Evolutionary conservation across 1,140 invertebrate species (phyloP), one percentile per base, ranked within the genome.

Genomic region (Pseudomyrmex sp.): DNA sequence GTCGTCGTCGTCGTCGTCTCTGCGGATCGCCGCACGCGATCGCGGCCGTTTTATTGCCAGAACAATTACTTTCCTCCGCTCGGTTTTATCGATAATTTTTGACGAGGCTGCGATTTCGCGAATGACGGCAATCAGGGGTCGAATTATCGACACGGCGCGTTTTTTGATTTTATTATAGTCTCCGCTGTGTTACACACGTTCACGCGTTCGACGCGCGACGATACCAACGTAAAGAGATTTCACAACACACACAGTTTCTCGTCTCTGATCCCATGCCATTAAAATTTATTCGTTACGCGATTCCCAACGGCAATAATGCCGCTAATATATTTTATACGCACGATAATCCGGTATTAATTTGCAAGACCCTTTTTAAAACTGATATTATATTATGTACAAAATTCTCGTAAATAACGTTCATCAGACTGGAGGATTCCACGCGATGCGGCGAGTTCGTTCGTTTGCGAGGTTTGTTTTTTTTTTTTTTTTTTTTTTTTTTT

Each of bases 11-110:
- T 58, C 75, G 18, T 69, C 63, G 63, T 79, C 52, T 58, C 74
- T 66, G 62, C 74, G 65, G 54, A 58, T 79, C 66, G 76, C 35
- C 65, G 44, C 76, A 80, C 76, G 76, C 76, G 66, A 80, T 72
- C 44, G 66, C 23, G n/a, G 54, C 54, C 76, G 50, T 58, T 80
- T 79, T 80, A 80, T 72, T 80, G 66, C 66, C 54, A 15, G 23
- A 72, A 69, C 66, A 80, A 80, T 80, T 72, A 80, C 76, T 70
- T 80, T 58, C 44, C 59, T 59, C 66, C 76, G 61, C 26, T 44
- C 48, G 66, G 66, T 72, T 80, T 80, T 80, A 35, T 80, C 76
- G 76, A 80, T 80, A 80, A 72, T 80, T 72, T 54, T 8, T 23
- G 56, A n/a, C n/a, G 54, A 80, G 48, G 44, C 44, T 58, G 35